phyloP scores from a whole-genome alignment of 2,888 invertebrate genomes.

The Noctua janthe region DNA sequence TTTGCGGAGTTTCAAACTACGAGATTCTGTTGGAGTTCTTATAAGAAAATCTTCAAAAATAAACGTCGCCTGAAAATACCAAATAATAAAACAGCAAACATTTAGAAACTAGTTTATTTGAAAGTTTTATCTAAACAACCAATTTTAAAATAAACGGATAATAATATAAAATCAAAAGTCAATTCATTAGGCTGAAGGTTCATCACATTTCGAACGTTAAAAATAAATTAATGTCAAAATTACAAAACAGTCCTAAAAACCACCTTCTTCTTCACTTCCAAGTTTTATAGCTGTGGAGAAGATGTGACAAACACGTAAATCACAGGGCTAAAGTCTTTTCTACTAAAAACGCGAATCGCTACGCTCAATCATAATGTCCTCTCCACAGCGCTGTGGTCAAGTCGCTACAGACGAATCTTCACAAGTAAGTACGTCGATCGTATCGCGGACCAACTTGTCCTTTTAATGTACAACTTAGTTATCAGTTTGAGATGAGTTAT shows the following conservation, averaged over 20 bases:
- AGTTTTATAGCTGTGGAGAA: background rate
- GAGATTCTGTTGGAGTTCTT: background rate
- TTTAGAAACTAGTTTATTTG: background rate
- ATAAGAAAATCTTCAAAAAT: background rate
- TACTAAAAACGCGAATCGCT: slow-evolving; percentile 14
- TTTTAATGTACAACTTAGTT: slow-evolving; percentile 57
- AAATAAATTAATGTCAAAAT: background rate
- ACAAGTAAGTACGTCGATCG: slow-evolving; percentile 24
- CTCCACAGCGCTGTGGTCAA: slow-evolving; percentile 41
- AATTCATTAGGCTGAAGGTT: background rate
- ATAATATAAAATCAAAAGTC: background rate
- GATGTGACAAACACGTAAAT: background rate
- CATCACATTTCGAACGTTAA: background rate
- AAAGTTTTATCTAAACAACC: background rate
- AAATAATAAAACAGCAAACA: background rate
- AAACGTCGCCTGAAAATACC: background rate
- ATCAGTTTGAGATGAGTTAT: slow-evolving; percentile 50
- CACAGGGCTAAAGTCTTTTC: background rate
- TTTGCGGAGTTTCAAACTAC: slow-evolving; percentile 25
- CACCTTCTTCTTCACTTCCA: background rate
- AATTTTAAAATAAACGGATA: background rate
- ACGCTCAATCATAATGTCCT: background rate
- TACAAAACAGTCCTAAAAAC: background rate
- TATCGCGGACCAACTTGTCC: slow-evolving; percentile 51
- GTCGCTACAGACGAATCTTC: slow-evolving; percentile 27